Evolutionary conservation across 2,113 vertebrate species (phyloP).

Genomic region (Poeciliopsis turrubarensis): DNA sequence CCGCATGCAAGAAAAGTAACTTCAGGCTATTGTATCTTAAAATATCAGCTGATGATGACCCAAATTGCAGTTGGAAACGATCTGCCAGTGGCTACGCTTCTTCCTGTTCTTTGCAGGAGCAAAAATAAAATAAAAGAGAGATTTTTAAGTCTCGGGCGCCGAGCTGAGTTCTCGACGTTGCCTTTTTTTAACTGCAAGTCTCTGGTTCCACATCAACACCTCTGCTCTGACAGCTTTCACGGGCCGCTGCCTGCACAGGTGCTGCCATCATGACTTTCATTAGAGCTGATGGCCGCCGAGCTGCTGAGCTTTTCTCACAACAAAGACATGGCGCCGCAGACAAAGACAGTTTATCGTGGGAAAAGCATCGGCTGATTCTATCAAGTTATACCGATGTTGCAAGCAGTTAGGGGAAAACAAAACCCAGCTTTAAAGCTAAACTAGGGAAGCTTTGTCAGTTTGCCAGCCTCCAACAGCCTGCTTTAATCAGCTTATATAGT

Average conservation of each 20-base stretch:
- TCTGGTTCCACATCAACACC: conserved; percentile 26
- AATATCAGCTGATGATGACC: conserved; percentile 51
- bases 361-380: not conserved
- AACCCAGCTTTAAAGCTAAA: not conserved
- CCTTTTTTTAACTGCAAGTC: not conserved
- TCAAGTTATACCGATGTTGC: not conserved
- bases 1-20: conserved; percentile 28
- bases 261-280: conserved; percentile 31
- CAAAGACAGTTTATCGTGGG: not conserved
- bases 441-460: no score
- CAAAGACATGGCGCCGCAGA: not conserved
- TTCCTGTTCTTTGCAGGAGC: conserved; percentile 3
- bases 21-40: conserved; percentile 52
- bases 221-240: conserved; percentile 12
- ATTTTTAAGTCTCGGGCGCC: not conserved
- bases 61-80: conserved; percentile 34
- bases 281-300: conserved; percentile 11
- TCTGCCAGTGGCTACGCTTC: conserved; percentile 4
- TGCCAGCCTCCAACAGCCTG: no score
- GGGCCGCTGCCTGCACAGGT: conserved; percentile 19
- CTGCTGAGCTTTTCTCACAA: conserved; percentile 9
- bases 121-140: not conserved
- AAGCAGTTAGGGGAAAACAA: not conserved
- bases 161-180: not conserved
- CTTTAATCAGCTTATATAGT: no score